phyloP scores from a whole-genome alignment of 2,797 vertebrate genomes.

The Chloroceryle amazona region DNA sequence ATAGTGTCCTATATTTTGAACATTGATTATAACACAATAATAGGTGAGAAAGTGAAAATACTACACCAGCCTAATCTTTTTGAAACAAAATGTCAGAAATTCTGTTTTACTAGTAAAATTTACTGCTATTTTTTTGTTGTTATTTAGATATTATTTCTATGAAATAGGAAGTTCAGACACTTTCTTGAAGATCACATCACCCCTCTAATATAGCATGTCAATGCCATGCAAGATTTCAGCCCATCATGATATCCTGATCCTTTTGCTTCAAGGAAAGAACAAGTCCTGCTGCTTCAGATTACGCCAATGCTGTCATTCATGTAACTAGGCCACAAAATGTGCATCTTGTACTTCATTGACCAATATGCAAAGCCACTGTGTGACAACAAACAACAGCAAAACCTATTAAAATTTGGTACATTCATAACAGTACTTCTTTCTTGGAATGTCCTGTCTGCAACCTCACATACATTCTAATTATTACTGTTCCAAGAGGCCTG shows the following conservation, averaged over 20 bases:
- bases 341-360: not conserved
- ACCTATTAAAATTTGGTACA: not conserved
- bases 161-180: not conserved
- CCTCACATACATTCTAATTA: not conserved
- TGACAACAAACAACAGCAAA: not conserved
- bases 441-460: not conserved
- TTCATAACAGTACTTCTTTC: not conserved
- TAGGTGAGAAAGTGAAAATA: not conserved
- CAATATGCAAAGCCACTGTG: not conserved
- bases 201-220: rapidly evolving
- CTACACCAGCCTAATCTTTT: not conserved
- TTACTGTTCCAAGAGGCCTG: not conserved
- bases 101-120: not conserved
- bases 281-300: not conserved
- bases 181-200: not conserved
- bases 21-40: not conserved
- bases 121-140: not conserved
- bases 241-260: not conserved
- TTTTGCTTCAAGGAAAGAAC: not conserved
- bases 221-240: not conserved
- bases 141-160: not conserved
- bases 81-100: not conserved
- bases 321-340: not conserved
- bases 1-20: not conserved
- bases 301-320: rapidly evolving